These are phyloP conservation scores for Plebejus anna DNA, from an alignment of 2,888 invertebrate species.

Conservation along the genomic window DNA sequence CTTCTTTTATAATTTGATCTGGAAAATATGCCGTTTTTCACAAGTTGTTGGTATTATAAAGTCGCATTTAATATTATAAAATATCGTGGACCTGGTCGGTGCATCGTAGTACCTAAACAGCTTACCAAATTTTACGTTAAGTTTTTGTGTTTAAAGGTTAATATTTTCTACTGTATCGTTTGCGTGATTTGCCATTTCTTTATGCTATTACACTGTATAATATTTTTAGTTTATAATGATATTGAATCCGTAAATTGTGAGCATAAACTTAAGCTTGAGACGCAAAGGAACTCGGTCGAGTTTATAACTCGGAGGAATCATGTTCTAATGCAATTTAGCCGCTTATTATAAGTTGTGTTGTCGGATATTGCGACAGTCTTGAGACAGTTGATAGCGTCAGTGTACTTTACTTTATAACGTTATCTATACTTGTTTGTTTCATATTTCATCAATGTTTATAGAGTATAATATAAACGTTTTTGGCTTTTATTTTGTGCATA, in stretches of 20 bases:
- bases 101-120: too few species aligned
- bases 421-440: not conserved
- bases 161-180: too few species aligned
- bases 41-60: too few species aligned
- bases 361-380: conserved; percentile 1
- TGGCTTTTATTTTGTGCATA: too few species aligned
- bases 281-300: not conserved
- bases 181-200: too few species aligned
- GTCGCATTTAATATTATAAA: too few species aligned
- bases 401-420: not conserved
- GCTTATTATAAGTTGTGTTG: conserved; percentile 20
- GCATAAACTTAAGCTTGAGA: not conserved
- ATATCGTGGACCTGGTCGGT: too few species aligned
- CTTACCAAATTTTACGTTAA: too few species aligned
- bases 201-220: too few species aligned
- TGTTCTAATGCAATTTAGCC: conserved; percentile 6
- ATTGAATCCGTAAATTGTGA: not conserved
- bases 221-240: not conserved
- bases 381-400: not conserved
- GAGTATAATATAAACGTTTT: not conserved
- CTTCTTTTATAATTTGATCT: not conserved
- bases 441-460: not conserved
- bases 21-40: too few species aligned
- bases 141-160: too few species aligned
- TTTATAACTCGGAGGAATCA: conserved; percentile 10